Evolutionary conservation across 2,888 invertebrate genomes (phyloP), one percentile per base, ranked within the genome.

Genomic region (Eudemis profundana): DNA sequence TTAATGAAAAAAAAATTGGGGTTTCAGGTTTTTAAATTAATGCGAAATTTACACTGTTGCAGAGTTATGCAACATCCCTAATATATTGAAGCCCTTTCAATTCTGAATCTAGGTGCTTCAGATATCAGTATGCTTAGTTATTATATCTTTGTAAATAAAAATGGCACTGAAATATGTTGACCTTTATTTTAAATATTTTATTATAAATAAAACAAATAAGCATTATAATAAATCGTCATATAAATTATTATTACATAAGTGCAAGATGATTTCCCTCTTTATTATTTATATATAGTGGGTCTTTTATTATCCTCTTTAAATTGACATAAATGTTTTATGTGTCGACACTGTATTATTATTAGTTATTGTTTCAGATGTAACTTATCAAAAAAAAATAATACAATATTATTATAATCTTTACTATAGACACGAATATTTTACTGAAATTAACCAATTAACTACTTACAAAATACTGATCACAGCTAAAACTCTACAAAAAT

Each of bases 161-260:
- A 65, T 36, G 21, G 21, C 38, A 40, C 12, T 38, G 53, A 53
- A 40, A 53, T 40, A 53, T 53, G 46, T 65, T 64, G 36, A 53
- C n/a, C 42, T 40, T 66, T 62, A 62, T 62, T 57, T 66, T 46
- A 46, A 59, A 54, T 54, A 36, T 50, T 53, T 17, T 33, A 49
- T 65, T 46, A 53, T 51, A 67, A 70, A 66, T 70, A 67, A 70
- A 70, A 69, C 60, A 67, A 65, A 61, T 63, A 68, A 66, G 66
- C 66, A 66, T 46, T 54, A 66, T 46, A 56, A 63, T 61, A 38
- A 61, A 66, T 62, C 49, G 63, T 66, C 50, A 57, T 56, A 81
- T 78, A 78, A 77, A 79, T 78, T 72, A 76, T 77, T 68, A 71
- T 79, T 82, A 80, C 76, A 72, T 75, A 75, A 70, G 74, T 81